phyloP scores from a whole-genome alignment of 2,113 vertebrate species.

The Copsychus sechellarum region DNA sequence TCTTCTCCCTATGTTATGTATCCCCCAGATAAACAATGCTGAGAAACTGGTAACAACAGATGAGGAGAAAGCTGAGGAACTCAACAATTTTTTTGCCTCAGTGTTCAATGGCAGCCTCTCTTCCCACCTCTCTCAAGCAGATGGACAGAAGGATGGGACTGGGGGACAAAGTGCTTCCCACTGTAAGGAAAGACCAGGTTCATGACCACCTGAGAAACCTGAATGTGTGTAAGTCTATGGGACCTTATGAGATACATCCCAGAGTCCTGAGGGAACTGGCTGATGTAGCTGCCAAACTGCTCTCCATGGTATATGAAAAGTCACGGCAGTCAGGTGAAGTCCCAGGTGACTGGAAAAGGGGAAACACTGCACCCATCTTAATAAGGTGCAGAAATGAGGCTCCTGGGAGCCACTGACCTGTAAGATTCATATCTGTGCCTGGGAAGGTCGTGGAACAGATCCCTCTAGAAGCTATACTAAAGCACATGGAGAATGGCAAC shows the following conservation, averaged over 20 bases:
- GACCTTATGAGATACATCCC: not conserved
- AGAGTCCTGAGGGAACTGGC: not conserved
- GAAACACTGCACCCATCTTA: not conserved
- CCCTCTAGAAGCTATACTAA: not conserved
- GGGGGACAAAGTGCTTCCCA: not conserved
- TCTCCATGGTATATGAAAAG: not conserved
- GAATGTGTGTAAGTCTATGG: not conserved
- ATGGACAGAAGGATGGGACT: not conserved
- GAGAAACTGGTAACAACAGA: not conserved
- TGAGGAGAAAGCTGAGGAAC: not conserved
- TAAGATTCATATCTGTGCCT: not conserved
- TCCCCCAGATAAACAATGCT: not conserved
- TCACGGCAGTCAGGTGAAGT: not conserved
- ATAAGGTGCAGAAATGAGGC: not conserved
- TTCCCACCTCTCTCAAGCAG: accelerated
- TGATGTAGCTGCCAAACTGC: not conserved
- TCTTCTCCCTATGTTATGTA: not conserved
- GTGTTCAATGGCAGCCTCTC: not conserved
- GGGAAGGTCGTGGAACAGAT: not conserved
- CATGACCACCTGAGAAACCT: not conserved
- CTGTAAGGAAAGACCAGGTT: not conserved
- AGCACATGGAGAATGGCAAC: not conserved
- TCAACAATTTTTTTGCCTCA: not conserved
- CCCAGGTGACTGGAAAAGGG: not conserved
- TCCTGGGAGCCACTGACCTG: not conserved